Base-by-base conservation (phyloP, 2,113 vertebrate genomes). In the Columba livia region DNA sequence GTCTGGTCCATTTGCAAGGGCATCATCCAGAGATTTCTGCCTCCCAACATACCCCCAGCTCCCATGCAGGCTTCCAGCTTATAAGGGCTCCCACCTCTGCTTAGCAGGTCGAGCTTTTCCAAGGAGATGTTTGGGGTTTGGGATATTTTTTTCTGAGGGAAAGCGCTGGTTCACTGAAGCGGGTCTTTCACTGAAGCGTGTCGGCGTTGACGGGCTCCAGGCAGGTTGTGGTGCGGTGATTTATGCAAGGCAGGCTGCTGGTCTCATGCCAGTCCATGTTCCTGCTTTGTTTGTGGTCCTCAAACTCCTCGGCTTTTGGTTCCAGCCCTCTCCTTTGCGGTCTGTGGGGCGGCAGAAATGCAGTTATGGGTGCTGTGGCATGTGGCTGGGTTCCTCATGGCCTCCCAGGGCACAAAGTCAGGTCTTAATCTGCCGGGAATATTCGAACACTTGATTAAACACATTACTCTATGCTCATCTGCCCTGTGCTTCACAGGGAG, bases 121-220 rank as follows among this genome's bases (percentile, higher is more conserved):
- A 51, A 31, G 69, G 51, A 51, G 40, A 5, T 23, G 3, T 34
- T 38, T 74, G 26, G 56, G 16, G 24, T 80, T 54, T 77, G 71
- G 67, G 66, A 74, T 78, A 10, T 17, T 82, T 86, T 38, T 65
- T 79, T 73, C 64, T 0, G 0, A 44, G 47, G 44, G 26, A 47
- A 95, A 82, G 23, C 0, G 53, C 81, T 95, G 92, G 81, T 93
- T 94, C 81, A 79, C 51, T 0, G 3, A 34, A 53, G 56, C 2
- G 3, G 70, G 19, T 0, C 0, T 23, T 62, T 25, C 58, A 40
- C 25, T 67, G 84, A 28, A 70, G 64, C 4, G 0, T 36, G 3
- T 29, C 0, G 0, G 71, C 0, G 0, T 8, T 58, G 38, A 4
- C 47, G 70, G 29, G 73, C 80, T 80, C 51, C 34, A 15, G 81